phyloP scores from a whole-genome alignment of 2,888 invertebrate genomes.

The Stenodera caucasica region DNA sequence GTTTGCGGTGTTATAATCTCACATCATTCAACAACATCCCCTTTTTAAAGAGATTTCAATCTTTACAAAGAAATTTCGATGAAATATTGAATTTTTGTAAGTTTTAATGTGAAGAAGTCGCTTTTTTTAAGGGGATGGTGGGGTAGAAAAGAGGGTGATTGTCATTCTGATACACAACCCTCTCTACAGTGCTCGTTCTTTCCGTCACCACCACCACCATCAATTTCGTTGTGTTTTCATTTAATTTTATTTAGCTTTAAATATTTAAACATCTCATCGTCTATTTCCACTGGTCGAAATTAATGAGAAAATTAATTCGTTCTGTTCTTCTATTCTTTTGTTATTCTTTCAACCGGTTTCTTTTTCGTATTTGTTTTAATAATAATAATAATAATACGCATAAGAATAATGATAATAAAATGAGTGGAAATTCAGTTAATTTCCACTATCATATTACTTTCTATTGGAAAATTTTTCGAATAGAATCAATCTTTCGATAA shows the following conservation, averaged over 20 bases:
- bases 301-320: slow-evolving; percentile 20
- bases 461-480: no score
- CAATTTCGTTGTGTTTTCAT: slow-evolving; percentile 20
- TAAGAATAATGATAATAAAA: neutral
- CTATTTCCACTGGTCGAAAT: slow-evolving; percentile 17
- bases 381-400: neutral
- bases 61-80: neutral
- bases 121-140: no score
- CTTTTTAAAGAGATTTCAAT: no score
- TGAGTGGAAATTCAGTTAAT: no score
- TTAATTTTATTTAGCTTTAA: slow-evolving; percentile 25
- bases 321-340: neutral
- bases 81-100: neutral
- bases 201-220: neutral
- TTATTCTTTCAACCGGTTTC: neutral
- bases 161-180: no score
- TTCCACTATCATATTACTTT: no score
- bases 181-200: no score
- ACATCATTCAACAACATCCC: slow-evolving; percentile 9
- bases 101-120: no score
- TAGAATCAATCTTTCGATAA: no score
- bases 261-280: slow-evolving; percentile 11
- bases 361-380: neutral
- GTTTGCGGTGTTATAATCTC: slow-evolving; percentile 24
- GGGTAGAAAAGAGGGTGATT: no score